Percentiles rank a stretch among this genome's conserved stretches.
phyloP scores from a whole-genome alignment of 2,113 vertebrate species.

The Lota lota region DNA sequence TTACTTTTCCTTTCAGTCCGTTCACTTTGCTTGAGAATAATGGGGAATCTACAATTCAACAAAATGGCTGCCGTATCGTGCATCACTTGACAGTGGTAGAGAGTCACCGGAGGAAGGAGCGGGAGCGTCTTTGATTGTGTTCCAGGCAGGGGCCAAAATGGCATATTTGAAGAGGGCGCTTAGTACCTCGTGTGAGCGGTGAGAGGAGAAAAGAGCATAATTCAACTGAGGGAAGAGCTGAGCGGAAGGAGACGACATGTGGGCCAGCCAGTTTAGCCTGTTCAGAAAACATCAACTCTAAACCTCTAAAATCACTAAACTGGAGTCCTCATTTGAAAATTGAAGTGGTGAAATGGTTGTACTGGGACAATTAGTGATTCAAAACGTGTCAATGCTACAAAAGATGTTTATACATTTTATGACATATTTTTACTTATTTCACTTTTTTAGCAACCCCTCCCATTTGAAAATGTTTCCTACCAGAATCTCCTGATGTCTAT shows the following conservation, averaged over 20 bases:
- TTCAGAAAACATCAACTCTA: background rate
- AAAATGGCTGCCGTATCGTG: background rate
- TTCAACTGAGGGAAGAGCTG: conserved; percentile 24
- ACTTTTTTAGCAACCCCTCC: no score
- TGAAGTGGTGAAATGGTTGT: background rate
- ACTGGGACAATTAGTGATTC: no score
- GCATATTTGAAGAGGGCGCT: conserved; percentile 25
- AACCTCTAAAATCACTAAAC: background rate
- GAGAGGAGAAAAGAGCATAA: conserved; percentile 14
- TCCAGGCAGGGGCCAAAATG: conserved; percentile 34
- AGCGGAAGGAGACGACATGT: conserved; percentile 23
- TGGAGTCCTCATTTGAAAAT: background rate
- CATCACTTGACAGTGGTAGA: background rate
- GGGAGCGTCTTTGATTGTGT: conserved; percentile 5
- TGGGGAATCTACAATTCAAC: background rate
- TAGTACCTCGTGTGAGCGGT: background rate
- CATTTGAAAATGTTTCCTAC: no score
- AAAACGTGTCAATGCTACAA: no score
- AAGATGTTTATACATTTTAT: no score
- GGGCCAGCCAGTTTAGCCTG: background rate
- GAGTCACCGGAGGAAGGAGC: background rate
- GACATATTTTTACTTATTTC: no score
- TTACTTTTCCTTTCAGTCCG: no score
- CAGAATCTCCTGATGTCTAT: no score
- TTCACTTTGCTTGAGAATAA: no score